These are phyloP conservation scores for Drosophila pseudotalamancana DNA, from an alignment of 2,888 invertebrate species.

Conservation along the genomic window DNA sequence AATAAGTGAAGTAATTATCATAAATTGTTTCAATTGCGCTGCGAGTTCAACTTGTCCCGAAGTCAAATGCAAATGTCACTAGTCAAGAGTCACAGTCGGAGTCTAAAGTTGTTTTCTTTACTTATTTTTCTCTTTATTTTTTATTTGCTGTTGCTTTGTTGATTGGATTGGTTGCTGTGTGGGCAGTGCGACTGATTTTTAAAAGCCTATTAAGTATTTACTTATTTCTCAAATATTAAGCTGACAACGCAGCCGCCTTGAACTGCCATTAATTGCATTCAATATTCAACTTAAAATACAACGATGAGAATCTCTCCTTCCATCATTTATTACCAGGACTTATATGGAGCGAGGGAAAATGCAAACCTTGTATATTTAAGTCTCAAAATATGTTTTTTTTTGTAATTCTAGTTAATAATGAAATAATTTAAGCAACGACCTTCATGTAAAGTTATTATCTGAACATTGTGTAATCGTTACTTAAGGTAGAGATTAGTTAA, in stretches of 20 bases:
- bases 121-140: neutral
- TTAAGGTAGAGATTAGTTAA: neutral
- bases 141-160: conserved; percentile 2
- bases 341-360: conserved; percentile 35
- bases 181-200: conserved; percentile 44
- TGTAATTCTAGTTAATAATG: neutral
- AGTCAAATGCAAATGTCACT: conserved; percentile 58
- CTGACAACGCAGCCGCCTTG: conserved; percentile 59
- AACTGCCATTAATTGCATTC: conserved; percentile 55
- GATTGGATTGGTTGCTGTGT: conserved; percentile 13
- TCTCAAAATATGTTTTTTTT: neutral
- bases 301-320: neutral
- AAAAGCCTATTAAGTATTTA: conserved; percentile 63
- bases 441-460: conserved; percentile 5
- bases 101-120: conserved; percentile 40
- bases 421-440: conserved; percentile 5
- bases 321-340: conserved; percentile 44
- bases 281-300: conserved; percentile 22
- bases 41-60: conserved; percentile 26
- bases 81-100: conserved; percentile 17
- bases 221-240: conserved; percentile 46
- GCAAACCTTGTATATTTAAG: neutral
- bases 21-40: conserved; percentile 54
- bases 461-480: neutral
- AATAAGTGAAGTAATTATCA: conserved; percentile 64